Evolutionary conservation across 2,797 vertebrate species (phyloP).

Genomic region (Sparus aurata): DNA sequence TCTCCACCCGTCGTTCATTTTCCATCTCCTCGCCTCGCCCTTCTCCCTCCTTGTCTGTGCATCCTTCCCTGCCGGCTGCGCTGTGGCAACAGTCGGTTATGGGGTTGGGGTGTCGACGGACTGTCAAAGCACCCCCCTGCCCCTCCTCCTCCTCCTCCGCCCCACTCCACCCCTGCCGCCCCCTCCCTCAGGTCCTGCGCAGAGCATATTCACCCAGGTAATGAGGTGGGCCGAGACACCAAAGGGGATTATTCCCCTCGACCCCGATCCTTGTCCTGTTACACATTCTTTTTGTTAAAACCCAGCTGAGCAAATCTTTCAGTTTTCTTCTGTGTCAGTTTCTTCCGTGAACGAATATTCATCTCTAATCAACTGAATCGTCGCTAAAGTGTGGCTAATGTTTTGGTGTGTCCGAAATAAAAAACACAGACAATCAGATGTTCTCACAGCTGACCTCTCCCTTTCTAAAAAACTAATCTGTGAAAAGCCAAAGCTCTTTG

Average conservation of each 20-base stretch:
- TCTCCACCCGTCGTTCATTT: constrained; percentile 33
- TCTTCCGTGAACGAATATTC: constrained; percentile 10
- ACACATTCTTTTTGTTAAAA: constrained; percentile 3
- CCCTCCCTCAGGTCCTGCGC: constrained; percentile 96
- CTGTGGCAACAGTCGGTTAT: constrained; percentile 93
- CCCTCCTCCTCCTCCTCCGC: constrained; percentile 93
- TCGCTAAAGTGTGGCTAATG: constrained; percentile 10
- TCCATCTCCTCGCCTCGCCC: constrained; percentile 53
- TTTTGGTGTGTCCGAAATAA: background rate
- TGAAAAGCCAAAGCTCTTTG: constrained; percentile 6
- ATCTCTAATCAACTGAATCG: background rate
- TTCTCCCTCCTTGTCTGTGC: constrained; percentile 66
- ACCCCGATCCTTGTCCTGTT: constrained; percentile 5
- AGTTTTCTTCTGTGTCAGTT: background rate
- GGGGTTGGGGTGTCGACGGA: constrained; percentile 98
- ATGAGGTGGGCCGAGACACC: constrained; percentile 86
- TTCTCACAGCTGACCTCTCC: background rate
- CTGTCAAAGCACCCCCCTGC: constrained; percentile 94
- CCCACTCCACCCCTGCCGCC: constrained; percentile 94
- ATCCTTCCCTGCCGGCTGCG: constrained; percentile 78
- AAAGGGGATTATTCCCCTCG: no score
- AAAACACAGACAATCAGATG: background rate
- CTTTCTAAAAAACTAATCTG: background rate
- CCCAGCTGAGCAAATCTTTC: background rate
- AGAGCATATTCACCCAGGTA: constrained; percentile 98